Percentiles rank a stretch among this genome's conserved stretches.
Evolutionary conservation across 2,113 vertebrate species (phyloP).

Genomic region (Maccullochella peelii): DNA sequence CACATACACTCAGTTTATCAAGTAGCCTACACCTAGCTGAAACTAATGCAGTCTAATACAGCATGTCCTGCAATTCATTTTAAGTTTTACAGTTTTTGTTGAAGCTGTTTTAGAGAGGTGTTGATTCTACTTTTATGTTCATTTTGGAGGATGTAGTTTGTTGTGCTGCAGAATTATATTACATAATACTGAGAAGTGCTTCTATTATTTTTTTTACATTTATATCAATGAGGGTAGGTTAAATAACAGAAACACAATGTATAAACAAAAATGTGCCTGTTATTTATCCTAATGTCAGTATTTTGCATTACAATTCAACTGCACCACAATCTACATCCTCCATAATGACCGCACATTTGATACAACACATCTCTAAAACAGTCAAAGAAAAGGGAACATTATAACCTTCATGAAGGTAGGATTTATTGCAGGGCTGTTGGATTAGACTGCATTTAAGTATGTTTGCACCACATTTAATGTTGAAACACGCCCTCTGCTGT

Average conservation of each 20-base stretch:
- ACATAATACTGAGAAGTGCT: too few species aligned
- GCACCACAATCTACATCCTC: neutral
- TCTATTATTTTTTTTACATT: neutral
- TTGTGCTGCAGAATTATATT: neutral
- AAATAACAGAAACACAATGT: neutral
- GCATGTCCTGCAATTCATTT: too few species aligned
- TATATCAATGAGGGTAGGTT: neutral
- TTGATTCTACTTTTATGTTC: too few species aligned
- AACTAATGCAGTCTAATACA: neutral
- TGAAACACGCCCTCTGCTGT: constrained; percentile 16
- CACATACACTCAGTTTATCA: too few species aligned
- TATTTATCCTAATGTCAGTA: too few species aligned
- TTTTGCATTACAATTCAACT: neutral
- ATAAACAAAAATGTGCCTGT: too few species aligned
- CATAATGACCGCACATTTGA: neutral
- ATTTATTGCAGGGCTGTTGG: neutral
- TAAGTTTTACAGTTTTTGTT: too few species aligned
- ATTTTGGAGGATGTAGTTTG: neutral
- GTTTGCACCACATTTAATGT: constrained; percentile 3
- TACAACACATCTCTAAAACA: neutral
- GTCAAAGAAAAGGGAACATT: neutral
- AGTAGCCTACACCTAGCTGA: too few species aligned
- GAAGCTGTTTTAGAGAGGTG: too few species aligned
- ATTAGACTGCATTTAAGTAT: neutral
- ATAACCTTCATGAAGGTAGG: neutral